A percentile compares a stretch with the other conserved stretches of the same genome.
phyloP scores from a whole-genome alignment of 2,888 invertebrate species.

The Luffia ferchaultella region DNA sequence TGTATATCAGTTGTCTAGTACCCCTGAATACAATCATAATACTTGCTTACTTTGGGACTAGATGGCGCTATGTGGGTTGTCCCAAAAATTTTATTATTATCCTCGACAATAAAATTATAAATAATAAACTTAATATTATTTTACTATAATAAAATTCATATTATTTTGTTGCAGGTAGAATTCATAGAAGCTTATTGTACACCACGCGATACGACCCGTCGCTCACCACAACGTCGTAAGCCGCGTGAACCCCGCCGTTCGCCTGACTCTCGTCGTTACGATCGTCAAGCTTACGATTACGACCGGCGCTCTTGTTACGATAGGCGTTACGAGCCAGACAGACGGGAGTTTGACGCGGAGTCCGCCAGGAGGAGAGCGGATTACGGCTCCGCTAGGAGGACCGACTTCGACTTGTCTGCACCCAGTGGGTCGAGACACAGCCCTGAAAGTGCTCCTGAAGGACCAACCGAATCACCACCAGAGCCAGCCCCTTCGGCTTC shows the following conservation, averaged over 20 bases:
- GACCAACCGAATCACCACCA: slow-evolving; percentile 52
- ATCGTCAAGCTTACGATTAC: slow-evolving; percentile 55
- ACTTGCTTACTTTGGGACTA: no score
- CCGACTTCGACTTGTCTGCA: slow-evolving; percentile 54
- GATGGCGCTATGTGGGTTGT: no score
- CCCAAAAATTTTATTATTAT: no score
- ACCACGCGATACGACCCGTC: slow-evolving; percentile 70
- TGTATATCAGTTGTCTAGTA: no score
- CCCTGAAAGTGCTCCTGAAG: slow-evolving; percentile 56
- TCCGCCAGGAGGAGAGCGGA: slow-evolving; percentile 51
- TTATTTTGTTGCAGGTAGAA: slow-evolving; percentile 68
- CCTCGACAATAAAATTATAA: no score
- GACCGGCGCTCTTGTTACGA: slow-evolving; percentile 28
- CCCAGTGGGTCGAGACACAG: slow-evolving; percentile 48
- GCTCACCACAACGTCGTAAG: slow-evolving; percentile 53
- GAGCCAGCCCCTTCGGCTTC: slow-evolving; percentile 60
- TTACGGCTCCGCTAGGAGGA: slow-evolving; percentile 56
- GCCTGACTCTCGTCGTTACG: slow-evolving; percentile 54
- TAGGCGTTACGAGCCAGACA: slow-evolving; percentile 39
- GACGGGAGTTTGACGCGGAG: slow-evolving; percentile 47
- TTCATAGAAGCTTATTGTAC: slow-evolving; percentile 79
- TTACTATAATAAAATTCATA: no score
- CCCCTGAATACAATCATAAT: no score
- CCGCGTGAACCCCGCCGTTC: slow-evolving; percentile 44
- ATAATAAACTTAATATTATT: no score